phyloP scores from a whole-genome alignment of 1,140 invertebrate genomes.

The Riptortus pedestris region DNA sequence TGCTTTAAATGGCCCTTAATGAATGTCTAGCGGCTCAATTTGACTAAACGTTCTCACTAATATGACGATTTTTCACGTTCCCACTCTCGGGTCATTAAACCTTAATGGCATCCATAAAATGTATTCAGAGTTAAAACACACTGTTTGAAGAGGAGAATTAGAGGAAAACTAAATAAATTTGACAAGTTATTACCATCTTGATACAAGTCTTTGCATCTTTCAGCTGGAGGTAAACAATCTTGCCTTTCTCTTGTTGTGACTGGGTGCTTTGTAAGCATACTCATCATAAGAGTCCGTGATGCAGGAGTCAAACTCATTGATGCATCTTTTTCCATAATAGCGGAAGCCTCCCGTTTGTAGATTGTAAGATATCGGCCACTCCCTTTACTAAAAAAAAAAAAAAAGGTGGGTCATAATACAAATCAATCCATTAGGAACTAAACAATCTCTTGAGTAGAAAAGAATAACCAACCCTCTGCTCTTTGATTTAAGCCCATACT shows the following conservation, averaged over 20 bases:
- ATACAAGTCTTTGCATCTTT: conserved; percentile 33
- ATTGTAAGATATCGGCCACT: conserved; percentile 59
- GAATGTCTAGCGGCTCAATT: no score
- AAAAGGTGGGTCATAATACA: not conserved
- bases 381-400: conserved; percentile 45
- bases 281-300: conserved; percentile 49
- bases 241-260: conserved; percentile 60
- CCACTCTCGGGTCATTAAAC: no score
- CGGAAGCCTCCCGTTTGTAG: conserved; percentile 59
- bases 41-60: no score
- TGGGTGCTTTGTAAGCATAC: conserved; percentile 54
- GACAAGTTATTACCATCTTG: conserved; percentile 25
- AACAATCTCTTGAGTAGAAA: not conserved
- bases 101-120: no score
- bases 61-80: no score
- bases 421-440: not conserved
- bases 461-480: conserved; percentile 49
- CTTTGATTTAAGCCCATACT: conserved; percentile 61
- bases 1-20: no score
- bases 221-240: conserved; percentile 48
- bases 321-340: conserved; percentile 59
- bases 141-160: no score
- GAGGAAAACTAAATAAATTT: no score
- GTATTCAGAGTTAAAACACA: no score
- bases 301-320: conserved; percentile 51